These are phyloP conservation scores for Drosophila bunnanda DNA, from an alignment of 2,888 invertebrate species.

Conservation along the genomic window DNA sequence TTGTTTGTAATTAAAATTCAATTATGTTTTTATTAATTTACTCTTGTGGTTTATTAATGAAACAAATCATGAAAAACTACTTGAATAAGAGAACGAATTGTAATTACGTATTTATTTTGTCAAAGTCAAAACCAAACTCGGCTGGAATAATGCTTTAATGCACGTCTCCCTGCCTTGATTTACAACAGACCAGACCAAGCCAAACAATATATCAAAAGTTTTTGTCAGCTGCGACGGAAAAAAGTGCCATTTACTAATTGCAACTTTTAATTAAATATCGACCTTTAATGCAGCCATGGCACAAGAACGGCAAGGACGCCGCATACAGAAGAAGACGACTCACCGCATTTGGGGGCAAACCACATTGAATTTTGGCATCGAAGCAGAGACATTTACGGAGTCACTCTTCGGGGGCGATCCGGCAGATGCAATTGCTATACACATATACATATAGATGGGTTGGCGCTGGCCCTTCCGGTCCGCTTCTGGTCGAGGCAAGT, in stretches of 20 bases:
- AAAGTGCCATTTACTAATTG: conserved; percentile 50
- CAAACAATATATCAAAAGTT: conserved; percentile 34
- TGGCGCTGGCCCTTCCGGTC: conserved; percentile 51
- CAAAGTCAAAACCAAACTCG: conserved; percentile 3
- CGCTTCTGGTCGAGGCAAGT: conserved; percentile 49
- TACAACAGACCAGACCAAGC: conserved; percentile 9
- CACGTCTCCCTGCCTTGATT: conserved; percentile 14
- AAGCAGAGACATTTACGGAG: conserved; percentile 21
- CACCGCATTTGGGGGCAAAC: conserved; percentile 43
- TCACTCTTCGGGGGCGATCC: conserved; percentile 17
- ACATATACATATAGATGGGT: conserved; percentile 16
- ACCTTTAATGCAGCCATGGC: conserved; percentile 39
- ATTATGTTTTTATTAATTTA: conserved; percentile 18
- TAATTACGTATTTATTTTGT: conserved; percentile 23
- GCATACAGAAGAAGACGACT: conserved; percentile 18
- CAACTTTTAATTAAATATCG: conserved; percentile 67
- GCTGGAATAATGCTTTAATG: conserved; percentile 15
- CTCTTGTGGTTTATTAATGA: conserved; percentile 11
- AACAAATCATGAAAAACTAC: background rate
- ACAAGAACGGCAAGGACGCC: conserved; percentile 18
- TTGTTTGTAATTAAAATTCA: conserved; percentile 29
- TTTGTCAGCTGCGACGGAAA: conserved; percentile 19
- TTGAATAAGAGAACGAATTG: conserved; percentile 1
- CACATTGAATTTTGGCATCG: conserved; percentile 43
- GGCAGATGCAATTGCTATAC: conserved; percentile 23